Evolutionary conservation across 2,888 invertebrate species (phyloP).

Genomic region (Incurvaria masculella): DNA sequence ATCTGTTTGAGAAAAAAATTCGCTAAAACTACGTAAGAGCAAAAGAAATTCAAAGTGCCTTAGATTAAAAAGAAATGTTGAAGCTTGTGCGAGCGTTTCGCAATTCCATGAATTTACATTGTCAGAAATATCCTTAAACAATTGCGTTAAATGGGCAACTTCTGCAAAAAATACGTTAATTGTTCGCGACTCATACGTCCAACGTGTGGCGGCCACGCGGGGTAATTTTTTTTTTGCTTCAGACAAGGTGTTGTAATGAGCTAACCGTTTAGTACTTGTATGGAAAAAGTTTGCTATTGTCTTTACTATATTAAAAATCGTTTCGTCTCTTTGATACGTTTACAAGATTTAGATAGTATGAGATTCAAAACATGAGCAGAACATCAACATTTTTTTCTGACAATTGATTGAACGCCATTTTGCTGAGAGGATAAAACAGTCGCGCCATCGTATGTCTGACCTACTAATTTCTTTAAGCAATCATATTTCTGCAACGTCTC

Average conservation of each 20-base stretch:
- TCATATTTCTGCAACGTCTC: constrained; percentile 14
- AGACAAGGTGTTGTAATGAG: constrained; percentile 4
- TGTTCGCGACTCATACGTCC: constrained; percentile 1
- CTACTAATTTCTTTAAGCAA: constrained; percentile 19
- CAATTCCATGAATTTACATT: neutral
- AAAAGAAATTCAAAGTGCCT: no score
- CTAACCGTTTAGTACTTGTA: constrained; percentile 17
- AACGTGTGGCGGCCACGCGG: constrained; percentile 3
- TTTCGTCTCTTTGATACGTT: constrained; percentile 17
- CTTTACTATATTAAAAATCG: constrained; percentile 19
- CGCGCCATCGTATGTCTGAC: constrained; percentile 23
- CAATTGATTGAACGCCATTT: constrained; percentile 21
- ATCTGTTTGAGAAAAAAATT: no score
- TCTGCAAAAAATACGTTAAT: neutral
- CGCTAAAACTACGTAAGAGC: no score
- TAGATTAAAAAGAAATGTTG: no score
- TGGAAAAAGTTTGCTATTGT: constrained; percentile 20
- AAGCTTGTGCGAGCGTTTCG: no score
- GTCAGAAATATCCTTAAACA: neutral
- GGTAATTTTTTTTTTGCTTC: neutral
- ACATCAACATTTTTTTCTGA: constrained; percentile 17
- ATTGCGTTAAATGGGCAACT: no score
- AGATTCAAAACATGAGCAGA: constrained; percentile 17
- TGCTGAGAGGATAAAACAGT: constrained; percentile 19
- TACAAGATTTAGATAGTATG: constrained; percentile 18